Conservation (phyloP, 92 coral and sea anemone species). For the Palythoa grandiflora region DNA sequence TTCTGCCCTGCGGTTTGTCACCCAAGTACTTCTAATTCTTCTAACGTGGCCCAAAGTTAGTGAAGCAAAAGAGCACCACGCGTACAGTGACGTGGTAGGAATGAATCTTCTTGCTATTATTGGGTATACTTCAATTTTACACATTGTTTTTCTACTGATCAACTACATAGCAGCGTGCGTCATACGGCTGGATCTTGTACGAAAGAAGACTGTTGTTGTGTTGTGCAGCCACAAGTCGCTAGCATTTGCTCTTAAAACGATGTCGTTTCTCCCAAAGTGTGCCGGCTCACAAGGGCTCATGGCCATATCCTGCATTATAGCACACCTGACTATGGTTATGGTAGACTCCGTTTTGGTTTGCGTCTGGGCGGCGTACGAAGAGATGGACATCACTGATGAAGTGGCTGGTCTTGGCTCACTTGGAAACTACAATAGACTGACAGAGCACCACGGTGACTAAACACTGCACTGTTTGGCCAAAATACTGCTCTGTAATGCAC, state of each 20-base stretch:
- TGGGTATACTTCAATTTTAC: slow-evolving; percentile 89
- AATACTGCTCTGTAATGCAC: not conserved
- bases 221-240: slow-evolving; percentile 90
- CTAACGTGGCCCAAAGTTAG: slow-evolving; percentile 89
- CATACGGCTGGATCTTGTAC: slow-evolving; percentile 65
- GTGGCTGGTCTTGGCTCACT: slow-evolving; percentile 7
- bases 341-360: slow-evolving; percentile 87
- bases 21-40: slow-evolving; percentile 59
- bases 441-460: slow-evolving; percentile 22
- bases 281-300: slow-evolving; percentile 87
- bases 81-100: slow-evolving; percentile 74
- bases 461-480: not conserved
- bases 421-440: slow-evolving; percentile 22
- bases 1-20: slow-evolving; percentile 55
- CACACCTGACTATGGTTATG: slow-evolving; percentile 78
- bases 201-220: slow-evolving; percentile 85
- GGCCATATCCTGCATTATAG: slow-evolving; percentile 82
- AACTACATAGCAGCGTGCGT: slow-evolving; percentile 80
- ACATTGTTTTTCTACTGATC: slow-evolving; percentile 81
- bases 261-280: slow-evolving; percentile 75
- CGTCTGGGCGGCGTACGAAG: slow-evolving; percentile 78
- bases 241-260: slow-evolving; percentile 76
- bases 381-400: slow-evolving; percentile 49
- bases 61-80: slow-evolving; percentile 70
- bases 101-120: slow-evolving; percentile 86